These are phyloP conservation scores for Drosophila borealis DNA, from an alignment of 2,888 invertebrate genomes.

Conservation along the genomic window DNA sequence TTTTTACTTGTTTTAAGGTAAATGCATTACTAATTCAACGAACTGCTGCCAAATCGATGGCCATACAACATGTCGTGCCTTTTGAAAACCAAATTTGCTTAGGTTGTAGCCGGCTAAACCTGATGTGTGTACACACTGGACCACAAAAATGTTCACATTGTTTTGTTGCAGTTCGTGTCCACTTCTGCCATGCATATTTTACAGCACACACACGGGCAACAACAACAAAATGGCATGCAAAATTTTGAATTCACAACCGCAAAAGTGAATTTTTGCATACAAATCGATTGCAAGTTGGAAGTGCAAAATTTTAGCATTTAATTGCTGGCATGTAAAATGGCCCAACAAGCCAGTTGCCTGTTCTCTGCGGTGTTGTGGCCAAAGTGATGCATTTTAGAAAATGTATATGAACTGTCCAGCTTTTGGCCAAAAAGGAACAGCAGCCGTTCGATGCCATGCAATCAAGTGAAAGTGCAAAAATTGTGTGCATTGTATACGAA, in stretches of 20 bases:
- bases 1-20: background rate
- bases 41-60: constrained; percentile 11
- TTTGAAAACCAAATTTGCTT: constrained; percentile 27
- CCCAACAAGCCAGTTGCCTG: constrained; percentile 1
- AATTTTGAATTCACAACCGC: constrained; percentile 50
- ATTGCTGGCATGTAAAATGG: constrained; percentile 49
- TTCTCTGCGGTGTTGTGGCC: background rate
- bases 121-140: constrained; percentile 3
- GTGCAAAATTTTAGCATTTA: constrained; percentile 63
- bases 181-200: constrained; percentile 58
- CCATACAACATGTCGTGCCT: background rate
- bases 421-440: constrained; percentile 23
- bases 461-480: constrained; percentile 68
- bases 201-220: constrained; percentile 15
- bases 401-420: constrained; percentile 11
- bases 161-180: constrained; percentile 33
- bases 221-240: constrained; percentile 52
- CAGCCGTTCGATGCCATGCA: constrained; percentile 40
- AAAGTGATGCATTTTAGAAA: background rate
- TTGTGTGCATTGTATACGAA: constrained; percentile 5
- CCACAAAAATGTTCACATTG: constrained; percentile 36
- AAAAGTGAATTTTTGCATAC: constrained; percentile 56
- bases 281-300: constrained; percentile 53
- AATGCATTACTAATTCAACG: background rate
- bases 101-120: background rate